Evolutionary conservation across 2,888 invertebrate genomes (phyloP).

Genomic region (Phengaris alcon): DNA sequence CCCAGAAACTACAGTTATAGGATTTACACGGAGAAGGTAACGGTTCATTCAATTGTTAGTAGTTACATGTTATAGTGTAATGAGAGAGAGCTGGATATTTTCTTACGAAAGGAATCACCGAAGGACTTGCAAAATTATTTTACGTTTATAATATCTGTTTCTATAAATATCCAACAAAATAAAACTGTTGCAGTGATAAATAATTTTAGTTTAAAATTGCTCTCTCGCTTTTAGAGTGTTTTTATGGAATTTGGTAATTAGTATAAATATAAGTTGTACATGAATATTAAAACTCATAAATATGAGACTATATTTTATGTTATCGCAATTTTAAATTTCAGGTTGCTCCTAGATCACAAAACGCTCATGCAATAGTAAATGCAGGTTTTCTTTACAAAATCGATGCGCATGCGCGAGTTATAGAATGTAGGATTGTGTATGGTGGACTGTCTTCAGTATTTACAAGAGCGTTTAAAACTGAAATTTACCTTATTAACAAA

Average conservation of each 20-base stretch:
- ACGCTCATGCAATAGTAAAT: slow-evolving; percentile 87
- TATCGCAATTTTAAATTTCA: slow-evolving; percentile 46
- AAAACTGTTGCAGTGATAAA: too few species aligned
- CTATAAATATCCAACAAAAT: too few species aligned
- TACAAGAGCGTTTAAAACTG: slow-evolving; percentile 80
- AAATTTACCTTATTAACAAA: slow-evolving; percentile 61
- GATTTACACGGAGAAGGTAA: slow-evolving; percentile 82
- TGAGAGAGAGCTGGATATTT: not conserved
- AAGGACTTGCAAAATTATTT: too few species aligned
- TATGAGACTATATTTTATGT: not conserved
- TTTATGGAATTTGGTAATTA: too few species aligned
- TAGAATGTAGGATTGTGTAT: slow-evolving; percentile 78
- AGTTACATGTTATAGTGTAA: not conserved
- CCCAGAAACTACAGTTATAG: slow-evolving; percentile 65
- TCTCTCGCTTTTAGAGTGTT: too few species aligned
- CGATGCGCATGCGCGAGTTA: slow-evolving; percentile 50
- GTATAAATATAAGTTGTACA: too few species aligned
- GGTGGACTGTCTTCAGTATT: slow-evolving; percentile 78
- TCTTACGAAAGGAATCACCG: too few species aligned
- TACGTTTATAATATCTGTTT: too few species aligned
- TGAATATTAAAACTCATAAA: too few species aligned
- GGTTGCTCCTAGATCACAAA: slow-evolving; percentile 86
- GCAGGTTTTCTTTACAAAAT: slow-evolving; percentile 84
- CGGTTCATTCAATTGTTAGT: not conserved
- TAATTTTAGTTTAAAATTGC: too few species aligned